These are phyloP conservation scores for Pteropus rufus DNA, from an alignment of 2,797 vertebrate species.

Conservation along the genomic window DNA sequence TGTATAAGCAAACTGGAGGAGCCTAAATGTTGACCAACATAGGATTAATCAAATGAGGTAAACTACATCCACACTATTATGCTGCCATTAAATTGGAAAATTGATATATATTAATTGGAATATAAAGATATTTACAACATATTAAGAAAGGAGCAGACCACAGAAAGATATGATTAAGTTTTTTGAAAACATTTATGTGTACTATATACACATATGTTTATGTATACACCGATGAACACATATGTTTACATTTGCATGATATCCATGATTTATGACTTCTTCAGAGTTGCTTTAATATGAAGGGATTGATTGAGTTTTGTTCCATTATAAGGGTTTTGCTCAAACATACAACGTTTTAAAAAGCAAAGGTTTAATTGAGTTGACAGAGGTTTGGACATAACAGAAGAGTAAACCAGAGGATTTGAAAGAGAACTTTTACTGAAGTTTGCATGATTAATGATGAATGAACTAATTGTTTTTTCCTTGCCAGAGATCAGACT, in stretches of 20 bases:
- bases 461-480: background rate
- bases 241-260: background rate
- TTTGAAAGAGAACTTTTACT: constrained; percentile 18
- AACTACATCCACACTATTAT: background rate
- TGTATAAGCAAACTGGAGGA: background rate
- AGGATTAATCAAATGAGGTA: background rate
- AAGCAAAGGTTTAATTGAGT: background rate
- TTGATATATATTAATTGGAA: background rate
- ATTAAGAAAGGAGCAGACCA: background rate
- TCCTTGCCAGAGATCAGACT: background rate
- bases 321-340: background rate
- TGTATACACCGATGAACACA: background rate
- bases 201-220: background rate
- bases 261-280: background rate
- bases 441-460: background rate
- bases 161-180: background rate
- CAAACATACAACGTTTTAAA: background rate
- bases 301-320: background rate
- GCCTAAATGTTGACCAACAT: background rate
- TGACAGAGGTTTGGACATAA: background rate
- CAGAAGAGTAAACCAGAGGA: background rate
- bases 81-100: background rate
- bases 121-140: background rate
- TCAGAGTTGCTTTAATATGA: constrained; percentile 1
- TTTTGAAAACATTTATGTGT: background rate